A percentile compares a stretch with the other conserved stretches of the same genome.
phyloP scores from a whole-genome alignment of 1,140 invertebrate species.

The Rhagoletis zephyria region DNA sequence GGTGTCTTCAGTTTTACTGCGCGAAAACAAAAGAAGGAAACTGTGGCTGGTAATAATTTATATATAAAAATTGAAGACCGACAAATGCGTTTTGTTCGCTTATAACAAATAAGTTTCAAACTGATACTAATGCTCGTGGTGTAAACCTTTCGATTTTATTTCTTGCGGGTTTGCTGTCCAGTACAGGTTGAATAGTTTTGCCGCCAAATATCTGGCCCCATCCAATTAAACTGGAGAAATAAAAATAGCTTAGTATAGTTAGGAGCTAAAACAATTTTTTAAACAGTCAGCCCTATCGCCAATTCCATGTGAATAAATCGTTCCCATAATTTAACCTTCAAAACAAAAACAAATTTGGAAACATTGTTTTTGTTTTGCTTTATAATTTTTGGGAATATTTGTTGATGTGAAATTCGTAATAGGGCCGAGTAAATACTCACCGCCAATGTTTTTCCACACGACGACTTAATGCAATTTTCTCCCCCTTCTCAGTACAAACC shows the following conservation, averaged over 20 bases:
- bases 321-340: too few species aligned
- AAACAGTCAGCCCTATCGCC: not conserved
- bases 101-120: conserved; percentile 39
- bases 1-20: not conserved
- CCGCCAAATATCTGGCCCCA: conserved; percentile 97
- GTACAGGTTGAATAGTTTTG: conserved; percentile 75
- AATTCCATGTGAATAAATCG: too few species aligned
- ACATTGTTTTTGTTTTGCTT: too few species aligned
- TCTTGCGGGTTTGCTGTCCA: conserved; percentile 54
- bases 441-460: conserved; percentile 99
- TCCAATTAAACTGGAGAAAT: conserved; percentile 87
- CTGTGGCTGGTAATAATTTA: conserved; percentile 5
- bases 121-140: not conserved
- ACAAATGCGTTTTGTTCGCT: conserved; percentile 8
- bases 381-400: too few species aligned
- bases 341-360: too few species aligned
- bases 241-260: not conserved
- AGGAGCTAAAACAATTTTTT: too few species aligned
- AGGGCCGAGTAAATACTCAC: conserved; percentile 74
- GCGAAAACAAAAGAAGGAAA: conserved; percentile 17
- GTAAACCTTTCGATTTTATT: not conserved
- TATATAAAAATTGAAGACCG: conserved; percentile 42
- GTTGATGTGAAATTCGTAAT: too few species aligned
- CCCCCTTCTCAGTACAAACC: conserved; percentile 98
- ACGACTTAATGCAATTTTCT: conserved; percentile 98